Evolutionary conservation across 53 echinoderm and acorn worm species (phyloP).

Genomic region (Holothuria scabra): DNA sequence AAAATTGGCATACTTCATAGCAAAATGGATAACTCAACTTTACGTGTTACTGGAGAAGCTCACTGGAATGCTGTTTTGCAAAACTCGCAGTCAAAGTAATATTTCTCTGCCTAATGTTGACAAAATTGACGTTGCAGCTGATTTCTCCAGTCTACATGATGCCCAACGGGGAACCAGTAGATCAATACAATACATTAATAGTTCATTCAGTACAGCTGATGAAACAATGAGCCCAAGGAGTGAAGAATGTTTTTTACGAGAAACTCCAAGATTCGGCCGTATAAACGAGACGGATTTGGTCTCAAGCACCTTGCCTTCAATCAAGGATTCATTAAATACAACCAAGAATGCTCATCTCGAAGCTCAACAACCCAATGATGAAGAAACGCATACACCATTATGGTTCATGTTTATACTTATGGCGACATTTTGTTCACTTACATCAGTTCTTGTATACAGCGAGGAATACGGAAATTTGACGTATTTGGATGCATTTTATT

Average conservation of each 20-base stretch:
- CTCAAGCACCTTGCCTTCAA: background rate
- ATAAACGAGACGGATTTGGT: background rate
- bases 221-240: too few relatives aligned
- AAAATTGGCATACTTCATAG: constrained; percentile 5
- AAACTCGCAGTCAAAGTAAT: background rate
- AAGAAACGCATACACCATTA: background rate
- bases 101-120: too few relatives aligned
- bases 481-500: constrained; percentile 42
- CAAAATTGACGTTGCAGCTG: too few relatives aligned
- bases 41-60: background rate
- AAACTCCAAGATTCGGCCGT: too few relatives aligned
- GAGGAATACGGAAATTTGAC: constrained; percentile 5
- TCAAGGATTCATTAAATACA: background rate
- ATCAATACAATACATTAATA: too few relatives aligned
- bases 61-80: background rate
- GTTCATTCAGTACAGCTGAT: too few relatives aligned
- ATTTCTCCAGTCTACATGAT: too few relatives aligned
- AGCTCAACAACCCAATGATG: background rate
- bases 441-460: background rate
- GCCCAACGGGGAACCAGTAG: too few relatives aligned
- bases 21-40: constrained; percentile 8
- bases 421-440: background rate
- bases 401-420: constrained; percentile 13
- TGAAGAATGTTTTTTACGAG: too few relatives aligned
- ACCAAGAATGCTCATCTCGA: background rate